phyloP scores from a whole-genome alignment of 2,113 vertebrate species.

The Heloderma charlesbogerti region DNA sequence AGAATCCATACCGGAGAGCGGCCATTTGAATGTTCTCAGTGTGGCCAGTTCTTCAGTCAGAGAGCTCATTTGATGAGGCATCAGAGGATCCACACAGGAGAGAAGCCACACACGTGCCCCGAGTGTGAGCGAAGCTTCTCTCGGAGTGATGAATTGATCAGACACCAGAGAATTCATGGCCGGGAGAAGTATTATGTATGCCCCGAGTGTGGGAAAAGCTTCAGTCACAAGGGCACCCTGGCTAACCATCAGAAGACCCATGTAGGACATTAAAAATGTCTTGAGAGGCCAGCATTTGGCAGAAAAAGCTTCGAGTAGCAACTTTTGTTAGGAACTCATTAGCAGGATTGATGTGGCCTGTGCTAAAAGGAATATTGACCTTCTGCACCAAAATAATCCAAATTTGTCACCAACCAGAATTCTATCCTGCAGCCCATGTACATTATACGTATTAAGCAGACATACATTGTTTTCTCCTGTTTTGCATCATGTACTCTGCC shows the following conservation, averaged over 20 bases:
- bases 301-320: not conserved
- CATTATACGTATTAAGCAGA: not conserved
- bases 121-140: conserved; percentile 53
- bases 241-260: not conserved
- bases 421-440: not conserved
- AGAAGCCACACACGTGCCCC: conserved; percentile 65
- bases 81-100: conserved; percentile 70
- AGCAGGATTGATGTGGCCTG: not conserved
- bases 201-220: not conserved
- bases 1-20: conserved; percentile 76
- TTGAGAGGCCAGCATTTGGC: accelerated
- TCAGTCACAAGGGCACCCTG: not conserved
- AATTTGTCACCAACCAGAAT: not conserved
- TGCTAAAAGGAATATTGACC: not conserved
- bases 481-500: not conserved
- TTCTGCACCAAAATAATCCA: not conserved
- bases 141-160: conserved; percentile 57
- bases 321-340: not conserved
- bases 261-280: not conserved
- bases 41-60: conserved; percentile 76
- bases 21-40: conserved; percentile 75
- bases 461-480: not conserved
- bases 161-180: conserved; percentile 61
- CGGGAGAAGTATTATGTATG: not conserved
- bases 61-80: conserved; percentile 71